Evolutionary conservation across 2,113 vertebrate species (phyloP), one percentile per base, ranked within the genome.

Genomic region (Atractosteus spatula): DNA sequence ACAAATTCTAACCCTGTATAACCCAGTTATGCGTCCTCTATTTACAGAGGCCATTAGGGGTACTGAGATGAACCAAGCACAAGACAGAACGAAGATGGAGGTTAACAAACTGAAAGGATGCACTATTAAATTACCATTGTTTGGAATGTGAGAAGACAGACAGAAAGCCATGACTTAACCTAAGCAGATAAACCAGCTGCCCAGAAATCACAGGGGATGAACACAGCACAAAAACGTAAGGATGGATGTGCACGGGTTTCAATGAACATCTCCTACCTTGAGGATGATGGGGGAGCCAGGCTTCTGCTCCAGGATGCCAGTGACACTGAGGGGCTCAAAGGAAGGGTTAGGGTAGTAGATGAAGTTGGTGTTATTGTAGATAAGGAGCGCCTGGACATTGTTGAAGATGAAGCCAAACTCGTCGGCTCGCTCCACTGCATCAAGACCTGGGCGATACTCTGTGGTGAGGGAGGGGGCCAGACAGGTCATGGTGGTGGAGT

Each of bases 401-500:
- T 99, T 98, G 77, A 99, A 99, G 88, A 99, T 91, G 66, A 99
- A 99, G 0, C 97, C 97, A 5, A 99, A 95, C 88, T 98, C 97
- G 0, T 99, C 97, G 0, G 97, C 95, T 0, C 96, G 92, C 76
- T 97, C 97, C 2, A 96, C 92, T 0, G 95, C 80, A 8, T 99
- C 97, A 82, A 94, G 79, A 3, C 93, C 92, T 0, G 94, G 94
- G 0, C 86, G 89, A 84, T 96, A 95, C 74, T 99, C 95, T 0
- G 89, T 62, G 44, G 82, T 87, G 77, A 99, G 89, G 0, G 97
- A 93, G 0, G 97, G 97, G 0, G 97, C 96, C 3, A 94, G 91
- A 81, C 97, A 99, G 64, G 89, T 92, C 83, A 99, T 93, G 0
- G 86, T 93, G 2, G 96, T 98, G 64, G 91, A 84, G 12, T 98